Conservation (phyloP, 2,113 vertebrate species). For the Phylloscopus whistleri region DNA sequence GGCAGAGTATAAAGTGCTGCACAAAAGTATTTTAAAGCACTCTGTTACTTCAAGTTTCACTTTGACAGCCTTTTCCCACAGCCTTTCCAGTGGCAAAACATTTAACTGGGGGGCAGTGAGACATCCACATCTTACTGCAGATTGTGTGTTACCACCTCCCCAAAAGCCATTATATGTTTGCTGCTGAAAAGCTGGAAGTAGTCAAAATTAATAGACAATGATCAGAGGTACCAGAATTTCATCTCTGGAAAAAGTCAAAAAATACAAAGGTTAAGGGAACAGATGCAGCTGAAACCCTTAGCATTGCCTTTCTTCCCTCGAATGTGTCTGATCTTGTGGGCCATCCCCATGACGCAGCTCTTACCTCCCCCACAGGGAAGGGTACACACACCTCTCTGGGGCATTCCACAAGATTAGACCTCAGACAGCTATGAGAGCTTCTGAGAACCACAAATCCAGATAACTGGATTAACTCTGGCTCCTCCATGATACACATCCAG, state of each 20-base stretch:
- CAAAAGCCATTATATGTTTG: background rate
- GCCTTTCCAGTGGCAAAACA: background rate
- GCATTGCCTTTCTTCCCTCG: background rate
- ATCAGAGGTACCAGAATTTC: background rate
- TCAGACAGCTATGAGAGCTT: background rate
- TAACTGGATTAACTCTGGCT: constrained; percentile 16
- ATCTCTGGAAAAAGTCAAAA: background rate
- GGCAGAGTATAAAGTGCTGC: background rate
- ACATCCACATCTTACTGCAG: background rate
- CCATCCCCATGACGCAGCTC: background rate
- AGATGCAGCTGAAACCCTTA: background rate
- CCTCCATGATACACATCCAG: background rate
- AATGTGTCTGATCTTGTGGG: background rate
- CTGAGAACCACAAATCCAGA: background rate
- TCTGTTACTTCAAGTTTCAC: background rate
- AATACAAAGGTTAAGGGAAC: background rate
- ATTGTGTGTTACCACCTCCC: background rate
- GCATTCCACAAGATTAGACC: background rate
- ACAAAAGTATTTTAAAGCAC: background rate
- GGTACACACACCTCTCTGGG: background rate
- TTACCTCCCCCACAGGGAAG: background rate
- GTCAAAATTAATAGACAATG: background rate
- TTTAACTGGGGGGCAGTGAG: background rate
- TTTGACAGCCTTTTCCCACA: background rate
- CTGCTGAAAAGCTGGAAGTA: background rate